A percentile compares a stretch with the other conserved stretches of the same genome.
phyloP scores from a whole-genome alignment of 2,797 vertebrate genomes.

The Smutsia temminckii region DNA sequence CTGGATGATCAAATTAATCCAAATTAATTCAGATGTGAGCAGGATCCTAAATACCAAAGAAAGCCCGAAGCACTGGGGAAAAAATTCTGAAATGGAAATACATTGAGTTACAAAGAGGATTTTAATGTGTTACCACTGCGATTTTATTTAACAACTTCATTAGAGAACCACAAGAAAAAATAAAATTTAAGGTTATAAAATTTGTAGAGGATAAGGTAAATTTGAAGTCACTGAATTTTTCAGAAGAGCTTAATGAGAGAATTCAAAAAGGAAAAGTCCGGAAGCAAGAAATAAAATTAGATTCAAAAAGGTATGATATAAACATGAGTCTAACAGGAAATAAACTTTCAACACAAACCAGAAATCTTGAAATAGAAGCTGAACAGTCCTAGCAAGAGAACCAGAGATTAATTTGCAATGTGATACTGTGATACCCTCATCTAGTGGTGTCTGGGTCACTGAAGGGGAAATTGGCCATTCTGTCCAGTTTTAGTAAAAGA shows the following conservation, averaged over 20 bases:
- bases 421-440: accelerated
- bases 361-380: not conserved
- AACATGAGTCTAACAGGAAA: not conserved
- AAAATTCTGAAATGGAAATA: conserved; percentile 53
- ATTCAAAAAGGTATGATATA: not conserved
- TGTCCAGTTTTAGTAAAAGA: not conserved
- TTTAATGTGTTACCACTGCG: conserved; percentile 40
- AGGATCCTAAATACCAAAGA: conserved; percentile 41
- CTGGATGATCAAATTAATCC: conserved; percentile 60
- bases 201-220: conserved; percentile 35
- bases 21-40: conserved; percentile 33
- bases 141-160: conserved; percentile 68
- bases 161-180: conserved; percentile 44
- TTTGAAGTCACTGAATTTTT: conserved; percentile 20
- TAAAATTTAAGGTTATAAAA: conserved; percentile 36
- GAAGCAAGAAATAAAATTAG: conserved; percentile 43
- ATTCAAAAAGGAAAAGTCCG: not conserved
- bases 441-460: not conserved
- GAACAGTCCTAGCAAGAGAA: not conserved
- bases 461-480: not conserved
- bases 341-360: not conserved
- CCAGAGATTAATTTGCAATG: not conserved
- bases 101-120: conserved; percentile 32
- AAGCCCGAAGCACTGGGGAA: conserved; percentile 1
- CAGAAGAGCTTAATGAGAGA: too few species aligned